These are phyloP conservation scores for Ephialtes manifestator DNA, from an alignment of 2,888 invertebrate genomes.

Conservation along the genomic window DNA sequence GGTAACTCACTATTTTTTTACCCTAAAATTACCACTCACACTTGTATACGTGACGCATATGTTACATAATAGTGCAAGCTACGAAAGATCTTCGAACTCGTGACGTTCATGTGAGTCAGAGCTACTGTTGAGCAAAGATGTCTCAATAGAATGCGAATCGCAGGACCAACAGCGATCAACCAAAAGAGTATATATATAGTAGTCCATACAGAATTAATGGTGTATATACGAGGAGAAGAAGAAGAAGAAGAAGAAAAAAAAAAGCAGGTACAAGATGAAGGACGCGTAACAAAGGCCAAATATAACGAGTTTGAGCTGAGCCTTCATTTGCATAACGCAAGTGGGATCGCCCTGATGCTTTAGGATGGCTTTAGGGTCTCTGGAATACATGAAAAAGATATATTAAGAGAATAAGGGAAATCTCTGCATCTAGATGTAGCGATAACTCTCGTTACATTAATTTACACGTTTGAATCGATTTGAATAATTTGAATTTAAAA, in stretches of 20 bases:
- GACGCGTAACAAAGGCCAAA: slow-evolving; percentile 45
- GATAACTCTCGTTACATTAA: no score
- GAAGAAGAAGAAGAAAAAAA: no score
- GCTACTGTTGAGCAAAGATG: slow-evolving; percentile 49
- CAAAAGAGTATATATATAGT: no score
- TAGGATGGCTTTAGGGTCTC: neutral
- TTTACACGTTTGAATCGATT: no score
- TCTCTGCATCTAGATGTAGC: no score
- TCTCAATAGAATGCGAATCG: slow-evolving; percentile 46
- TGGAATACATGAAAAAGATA: neutral
- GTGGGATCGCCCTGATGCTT: slow-evolving; percentile 8
- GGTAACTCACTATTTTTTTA: no score
- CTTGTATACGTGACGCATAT: slow-evolving; percentile 7
- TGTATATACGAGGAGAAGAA: slow-evolving; percentile 8
- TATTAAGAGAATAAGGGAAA: no score
- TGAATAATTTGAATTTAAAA: no score
- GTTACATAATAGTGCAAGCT: slow-evolving; percentile 23
- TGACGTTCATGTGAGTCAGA: slow-evolving; percentile 22
- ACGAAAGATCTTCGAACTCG: slow-evolving; percentile 35
- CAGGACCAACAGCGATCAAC: no score
- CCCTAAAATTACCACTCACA: no score
- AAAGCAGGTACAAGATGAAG: slow-evolving; percentile 32
- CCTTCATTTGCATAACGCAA: slow-evolving; percentile 42
- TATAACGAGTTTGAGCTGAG: slow-evolving; percentile 49
- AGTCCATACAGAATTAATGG: no score